Base-by-base conservation (phyloP, 2,888 invertebrate species). In the Pecten maximus region DNA sequence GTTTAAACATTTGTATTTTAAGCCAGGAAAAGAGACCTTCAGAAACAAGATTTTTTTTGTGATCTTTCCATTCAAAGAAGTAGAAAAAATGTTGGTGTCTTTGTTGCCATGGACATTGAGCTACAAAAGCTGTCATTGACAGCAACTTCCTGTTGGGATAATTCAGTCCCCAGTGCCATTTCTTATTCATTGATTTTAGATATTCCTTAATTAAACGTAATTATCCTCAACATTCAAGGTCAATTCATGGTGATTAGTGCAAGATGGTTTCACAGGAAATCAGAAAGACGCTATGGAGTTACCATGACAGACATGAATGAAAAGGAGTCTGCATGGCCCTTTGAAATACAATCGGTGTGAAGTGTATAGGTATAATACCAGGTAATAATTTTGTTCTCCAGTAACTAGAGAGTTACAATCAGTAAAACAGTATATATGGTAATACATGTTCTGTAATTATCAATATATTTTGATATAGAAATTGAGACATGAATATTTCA, bases 101-200 rank as follows among this genome's bases (percentile, higher is more conserved):
- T 74, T 10, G 74, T 28, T 74, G 74, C 74, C 74, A 74, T 74
- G 35, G 28, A 12, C 12, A 28, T 35, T 35, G 74, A 23, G 74
- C 74, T 74, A 35, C 35, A 15, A 74, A 35, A 35, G 74, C 74
- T 74, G 74, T 35, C 74, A 35, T 74, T 74, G 74, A 74, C 74
- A 74, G 74, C 74, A 74, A 74, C 74, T 74, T 74, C 74, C 74
- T 74, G 28, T 74, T 35, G 35, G 35, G 74, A 35, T 74, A 35
- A 74, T 74, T 74, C 74, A 35, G 74, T 35, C 74, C 74, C 74
- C 28, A 35, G 28, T 74, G 19, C 16, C 35, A 23, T 74, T 28
- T 74, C 74, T 28, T 74, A 2, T 74, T 74, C 74, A 74, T 74
- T 74, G 74, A 74, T 74, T 74, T 74, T 74, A 35, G 28, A 74